phyloP scores from a whole-genome alignment of 92 coral and sea anemone species.

The Muricea muricata region DNA sequence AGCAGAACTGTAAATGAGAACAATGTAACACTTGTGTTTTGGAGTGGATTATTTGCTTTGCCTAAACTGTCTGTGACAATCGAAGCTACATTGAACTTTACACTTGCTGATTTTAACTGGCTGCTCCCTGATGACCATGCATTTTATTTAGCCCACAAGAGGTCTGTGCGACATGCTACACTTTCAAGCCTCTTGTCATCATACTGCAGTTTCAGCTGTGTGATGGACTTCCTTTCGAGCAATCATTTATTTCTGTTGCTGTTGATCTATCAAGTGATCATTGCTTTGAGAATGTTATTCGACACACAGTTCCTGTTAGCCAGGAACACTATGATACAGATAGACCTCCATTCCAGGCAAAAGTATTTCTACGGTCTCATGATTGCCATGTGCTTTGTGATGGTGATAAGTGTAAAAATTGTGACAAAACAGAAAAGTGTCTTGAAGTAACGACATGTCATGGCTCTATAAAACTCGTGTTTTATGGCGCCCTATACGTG shows the following conservation, averaged over 20 bases:
- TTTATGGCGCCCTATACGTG: too few species aligned
- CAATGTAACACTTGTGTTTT: slow-evolving; percentile 26
- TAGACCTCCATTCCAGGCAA: too few species aligned
- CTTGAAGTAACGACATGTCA: too few species aligned
- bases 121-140: slow-evolving; percentile 56
- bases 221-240: slow-evolving; percentile 13
- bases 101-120: slow-evolving; percentile 53
- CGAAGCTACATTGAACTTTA: slow-evolving; percentile 49
- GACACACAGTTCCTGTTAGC: too few species aligned
- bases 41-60: slow-evolving; percentile 33
- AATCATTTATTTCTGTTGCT: too few species aligned
- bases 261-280: not conserved
- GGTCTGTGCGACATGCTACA: slow-evolving; percentile 58
- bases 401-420: too few species aligned
- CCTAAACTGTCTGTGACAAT: slow-evolving; percentile 40
- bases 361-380: too few species aligned
- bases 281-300: too few species aligned
- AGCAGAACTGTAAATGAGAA: slow-evolving; percentile 21
- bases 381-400: too few species aligned
- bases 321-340: too few species aligned
- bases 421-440: too few species aligned
- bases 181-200: slow-evolving; percentile 37
- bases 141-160: slow-evolving; percentile 48
- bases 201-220: slow-evolving; percentile 31
- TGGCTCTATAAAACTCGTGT: too few species aligned